These are phyloP conservation scores for Drosophila mojavensis DNA, from an alignment of 1,140 invertebrate species.

Conservation along the genomic window DNA sequence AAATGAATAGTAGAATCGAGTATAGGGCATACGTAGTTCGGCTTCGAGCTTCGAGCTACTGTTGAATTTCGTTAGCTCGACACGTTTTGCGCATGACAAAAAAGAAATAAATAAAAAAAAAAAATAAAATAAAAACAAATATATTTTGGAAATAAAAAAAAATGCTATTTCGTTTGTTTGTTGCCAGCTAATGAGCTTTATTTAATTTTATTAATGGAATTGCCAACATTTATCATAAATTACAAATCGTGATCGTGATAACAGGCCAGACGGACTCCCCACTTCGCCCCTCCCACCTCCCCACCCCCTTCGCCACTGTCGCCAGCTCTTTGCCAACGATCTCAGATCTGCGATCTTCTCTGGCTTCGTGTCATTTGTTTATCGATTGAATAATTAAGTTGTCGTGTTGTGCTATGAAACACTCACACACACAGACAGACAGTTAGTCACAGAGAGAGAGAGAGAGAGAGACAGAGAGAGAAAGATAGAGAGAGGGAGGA, in stretches of 20 bases:
- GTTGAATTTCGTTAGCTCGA: constrained; percentile 1
- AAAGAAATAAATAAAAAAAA: neutral
- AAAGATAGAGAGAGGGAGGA: too few species aligned
- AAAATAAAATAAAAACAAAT: too few species aligned
- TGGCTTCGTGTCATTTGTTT: constrained; percentile 38
- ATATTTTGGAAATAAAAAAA: constrained; percentile 20
- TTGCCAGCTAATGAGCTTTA: constrained; percentile 74
- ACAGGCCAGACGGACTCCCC: constrained; percentile 40
- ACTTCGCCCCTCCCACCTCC: neutral
- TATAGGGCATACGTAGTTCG: too few species aligned
- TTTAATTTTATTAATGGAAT: constrained; percentile 82
- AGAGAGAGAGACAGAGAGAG: too few species aligned
- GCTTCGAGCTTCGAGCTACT: too few species aligned
- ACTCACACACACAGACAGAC: constrained; percentile 2
- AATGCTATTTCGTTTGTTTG: constrained; percentile 22
- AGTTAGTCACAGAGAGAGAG: too few species aligned
- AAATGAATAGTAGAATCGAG: too few species aligned
- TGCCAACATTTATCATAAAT: constrained; percentile 81
- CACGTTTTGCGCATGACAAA: constrained; percentile 40
- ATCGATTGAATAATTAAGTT: constrained; percentile 77
- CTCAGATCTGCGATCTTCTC: constrained; percentile 13
- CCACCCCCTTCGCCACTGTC: neutral
- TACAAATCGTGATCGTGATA: constrained; percentile 79
- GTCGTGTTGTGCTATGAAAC: constrained; percentile 68
- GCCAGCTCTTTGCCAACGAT: neutral